Evolutionary conservation across 2,113 vertebrate species (phyloP).

Genomic region (Hydropotes inermis): DNA sequence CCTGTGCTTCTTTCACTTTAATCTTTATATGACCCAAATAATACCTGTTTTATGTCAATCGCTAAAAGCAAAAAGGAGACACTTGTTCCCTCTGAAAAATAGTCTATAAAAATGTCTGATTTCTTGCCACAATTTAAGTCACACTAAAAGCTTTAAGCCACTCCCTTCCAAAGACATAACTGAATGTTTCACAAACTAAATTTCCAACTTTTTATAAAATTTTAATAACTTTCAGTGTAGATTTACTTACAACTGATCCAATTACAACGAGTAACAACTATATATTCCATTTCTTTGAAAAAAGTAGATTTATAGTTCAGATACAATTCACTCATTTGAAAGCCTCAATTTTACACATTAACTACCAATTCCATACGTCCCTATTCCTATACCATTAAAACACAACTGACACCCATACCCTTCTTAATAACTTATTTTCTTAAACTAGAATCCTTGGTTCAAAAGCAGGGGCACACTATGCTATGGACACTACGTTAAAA

Average conservation of each 20-base stretch:
- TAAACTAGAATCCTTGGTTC: neutral
- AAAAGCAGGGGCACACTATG: neutral
- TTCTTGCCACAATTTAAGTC: neutral
- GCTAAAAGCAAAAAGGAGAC: neutral
- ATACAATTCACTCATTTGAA: neutral
- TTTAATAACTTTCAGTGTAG: neutral
- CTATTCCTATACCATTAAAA: neutral
- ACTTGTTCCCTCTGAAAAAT: neutral
- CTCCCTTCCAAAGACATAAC: neutral
- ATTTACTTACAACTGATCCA: neutral
- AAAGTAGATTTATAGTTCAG: slow-evolving; percentile 21
- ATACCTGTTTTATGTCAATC: neutral
- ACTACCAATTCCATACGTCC: neutral
- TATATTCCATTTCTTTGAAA: neutral
- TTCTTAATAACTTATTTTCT: slow-evolving; percentile 4
- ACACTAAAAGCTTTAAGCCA: slow-evolving; percentile 5
- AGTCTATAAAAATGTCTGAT: neutral
- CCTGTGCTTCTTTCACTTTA: neutral
- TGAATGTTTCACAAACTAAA: neutral
- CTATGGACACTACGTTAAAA: neutral
- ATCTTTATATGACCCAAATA: neutral
- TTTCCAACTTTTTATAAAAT: neutral
- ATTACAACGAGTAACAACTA: neutral
- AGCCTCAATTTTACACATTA: neutral
- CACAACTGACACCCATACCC: neutral